phyloP scores from a whole-genome alignment of 2,888 invertebrate genomes.

The Clostera curtula region DNA sequence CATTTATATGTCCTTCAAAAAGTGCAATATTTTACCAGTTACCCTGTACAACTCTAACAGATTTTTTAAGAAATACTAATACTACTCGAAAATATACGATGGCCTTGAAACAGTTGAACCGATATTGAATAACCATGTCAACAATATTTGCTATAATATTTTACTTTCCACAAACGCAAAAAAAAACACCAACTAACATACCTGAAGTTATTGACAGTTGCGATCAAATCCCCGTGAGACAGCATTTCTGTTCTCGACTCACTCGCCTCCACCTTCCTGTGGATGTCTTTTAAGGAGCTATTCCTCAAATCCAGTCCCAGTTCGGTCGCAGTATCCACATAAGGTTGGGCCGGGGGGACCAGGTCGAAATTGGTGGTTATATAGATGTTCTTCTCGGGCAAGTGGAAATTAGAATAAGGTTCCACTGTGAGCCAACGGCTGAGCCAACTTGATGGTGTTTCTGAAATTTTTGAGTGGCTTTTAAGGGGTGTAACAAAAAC shows the following conservation, averaged over 20 bases:
- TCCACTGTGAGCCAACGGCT: slow-evolving; percentile 76
- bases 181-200: slow-evolving; percentile 19
- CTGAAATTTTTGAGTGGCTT: slow-evolving; percentile 26
- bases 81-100: too few species aligned
- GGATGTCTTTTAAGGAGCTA: slow-evolving; percentile 45
- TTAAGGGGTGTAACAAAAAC: neutral
- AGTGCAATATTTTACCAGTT: too few species aligned
- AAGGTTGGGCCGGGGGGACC: slow-evolving; percentile 53
- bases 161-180: too few species aligned
- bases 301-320: slow-evolving; percentile 40
- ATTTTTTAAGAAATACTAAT: too few species aligned
- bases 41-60: too few species aligned
- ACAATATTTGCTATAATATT: too few species aligned
- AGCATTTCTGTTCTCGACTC: slow-evolving; percentile 26
- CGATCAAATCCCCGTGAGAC: slow-evolving; percentile 45
- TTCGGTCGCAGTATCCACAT: slow-evolving; percentile 35
- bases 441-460: slow-evolving; percentile 78
- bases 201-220: slow-evolving; percentile 62
- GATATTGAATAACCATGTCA: too few species aligned
- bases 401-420: slow-evolving; percentile 74
- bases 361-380: slow-evolving; percentile 82
- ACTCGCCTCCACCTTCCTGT: slow-evolving; percentile 32
- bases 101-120: too few species aligned
- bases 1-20: too few species aligned
- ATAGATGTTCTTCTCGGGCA: slow-evolving; percentile 83